These are phyloP conservation scores for Tonatia bakeri DNA, from an alignment of 2,113 vertebrate genomes.

Conservation along the genomic window DNA sequence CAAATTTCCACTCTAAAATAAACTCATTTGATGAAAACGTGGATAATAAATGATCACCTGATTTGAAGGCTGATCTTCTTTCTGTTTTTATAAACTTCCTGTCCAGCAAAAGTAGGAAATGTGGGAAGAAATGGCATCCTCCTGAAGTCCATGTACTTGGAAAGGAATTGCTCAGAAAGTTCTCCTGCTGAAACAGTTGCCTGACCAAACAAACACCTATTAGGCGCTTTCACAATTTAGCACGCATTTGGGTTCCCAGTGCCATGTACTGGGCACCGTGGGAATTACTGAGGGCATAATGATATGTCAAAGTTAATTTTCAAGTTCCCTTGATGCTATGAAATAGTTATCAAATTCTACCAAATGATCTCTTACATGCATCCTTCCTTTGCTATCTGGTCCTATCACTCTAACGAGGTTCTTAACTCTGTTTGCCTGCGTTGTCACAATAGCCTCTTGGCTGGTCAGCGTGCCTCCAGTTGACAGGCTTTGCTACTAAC, in stretches of 20 bases:
- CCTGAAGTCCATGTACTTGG: not conserved
- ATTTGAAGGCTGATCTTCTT: not conserved
- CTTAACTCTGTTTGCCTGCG: not conserved
- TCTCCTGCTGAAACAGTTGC: not conserved
- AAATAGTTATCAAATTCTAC: not conserved
- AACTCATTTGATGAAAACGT: constrained; percentile 47
- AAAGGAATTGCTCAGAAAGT: not conserved
- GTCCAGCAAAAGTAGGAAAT: not conserved
- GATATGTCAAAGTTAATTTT: not conserved
- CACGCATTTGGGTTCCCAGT: not conserved
- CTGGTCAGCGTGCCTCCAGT: not conserved
- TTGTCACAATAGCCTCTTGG: not conserved
- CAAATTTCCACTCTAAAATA: constrained; percentile 7
- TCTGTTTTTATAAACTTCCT: not conserved
- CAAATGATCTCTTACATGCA: not conserved
- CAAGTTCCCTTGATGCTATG: not conserved
- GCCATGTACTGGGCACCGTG: no score
- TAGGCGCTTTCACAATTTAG: not conserved
- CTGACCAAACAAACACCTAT: not conserved
- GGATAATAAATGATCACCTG: constrained; percentile 2
- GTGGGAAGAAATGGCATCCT: not conserved
- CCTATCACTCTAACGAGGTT: not conserved
- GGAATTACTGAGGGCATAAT: not conserved
- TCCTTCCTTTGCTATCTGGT: not conserved
- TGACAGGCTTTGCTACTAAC: not conserved